A percentile compares a stretch with the other conserved stretches of the same genome.
Conservation (phyloP, 2,113 vertebrate genomes). For the Cinclus cinclus region DNA sequence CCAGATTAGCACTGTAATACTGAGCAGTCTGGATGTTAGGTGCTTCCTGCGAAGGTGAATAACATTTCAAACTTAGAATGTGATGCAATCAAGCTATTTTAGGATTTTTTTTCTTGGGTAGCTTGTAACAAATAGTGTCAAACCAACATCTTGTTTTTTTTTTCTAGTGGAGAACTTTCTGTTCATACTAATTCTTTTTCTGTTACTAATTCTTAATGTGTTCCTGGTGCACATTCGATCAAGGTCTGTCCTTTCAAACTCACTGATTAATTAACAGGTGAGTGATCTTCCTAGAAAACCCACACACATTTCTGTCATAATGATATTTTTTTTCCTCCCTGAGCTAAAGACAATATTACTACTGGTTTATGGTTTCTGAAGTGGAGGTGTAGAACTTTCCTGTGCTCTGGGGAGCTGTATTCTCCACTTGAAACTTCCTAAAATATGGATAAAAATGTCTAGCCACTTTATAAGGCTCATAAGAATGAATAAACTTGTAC, state of each 20-base stretch:
- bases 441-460: slow-evolving; percentile 32
- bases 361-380: background rate
- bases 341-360: background rate
- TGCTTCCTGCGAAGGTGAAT: background rate
- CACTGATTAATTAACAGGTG: background rate
- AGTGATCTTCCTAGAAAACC: background rate
- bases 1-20: background rate
- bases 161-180: background rate
- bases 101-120: background rate
- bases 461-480: background rate
- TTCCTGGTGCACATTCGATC: background rate
- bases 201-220: background rate
- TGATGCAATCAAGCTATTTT: background rate
- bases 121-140: background rate
- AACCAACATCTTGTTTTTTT: background rate
- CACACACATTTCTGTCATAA: background rate
- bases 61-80: background rate
- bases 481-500: background rate
- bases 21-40: background rate
- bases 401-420: background rate
- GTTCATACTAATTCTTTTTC: background rate
- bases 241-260: background rate
- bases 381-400: background rate
- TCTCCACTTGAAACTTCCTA: background rate
- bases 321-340: accelerated